Percentiles rank a stretch among this genome's conserved stretches.
phyloP scores from a whole-genome alignment of 2,113 vertebrate species.

The Oxyura jamaicensis region DNA sequence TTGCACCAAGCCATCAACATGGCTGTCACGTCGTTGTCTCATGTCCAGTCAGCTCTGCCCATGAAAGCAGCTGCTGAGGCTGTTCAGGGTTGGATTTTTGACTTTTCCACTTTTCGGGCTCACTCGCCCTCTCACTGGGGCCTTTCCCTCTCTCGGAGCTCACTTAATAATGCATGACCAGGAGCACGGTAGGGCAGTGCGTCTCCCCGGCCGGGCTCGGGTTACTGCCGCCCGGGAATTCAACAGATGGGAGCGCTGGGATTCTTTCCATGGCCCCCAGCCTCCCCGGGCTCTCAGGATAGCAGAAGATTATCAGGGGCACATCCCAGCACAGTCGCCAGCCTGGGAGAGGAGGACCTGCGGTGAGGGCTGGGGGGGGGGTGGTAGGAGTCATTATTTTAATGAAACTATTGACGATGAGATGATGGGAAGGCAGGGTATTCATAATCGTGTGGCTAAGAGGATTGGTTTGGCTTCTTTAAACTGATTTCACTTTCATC shows the following conservation, averaged over 20 bases:
- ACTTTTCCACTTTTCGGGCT: slow-evolving; percentile 26
- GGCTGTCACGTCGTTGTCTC: not conserved
- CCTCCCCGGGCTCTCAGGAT: slow-evolving; percentile 65
- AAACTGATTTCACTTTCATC: not conserved
- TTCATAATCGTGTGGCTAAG: not conserved
- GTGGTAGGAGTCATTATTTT: not conserved
- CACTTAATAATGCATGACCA: slow-evolving; percentile 67
- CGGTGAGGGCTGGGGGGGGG: not conserved
- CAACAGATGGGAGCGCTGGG: slow-evolving; percentile 72
- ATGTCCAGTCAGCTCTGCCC: not conserved
- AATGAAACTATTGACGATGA: not conserved
- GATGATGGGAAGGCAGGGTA: not conserved
- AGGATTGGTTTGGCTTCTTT: not conserved
- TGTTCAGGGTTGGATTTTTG: not conserved
- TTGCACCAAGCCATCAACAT: slow-evolving; percentile 36
- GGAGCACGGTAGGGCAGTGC: slow-evolving; percentile 31
- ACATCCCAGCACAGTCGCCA: slow-evolving; percentile 27
- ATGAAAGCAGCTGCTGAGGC: not conserved
- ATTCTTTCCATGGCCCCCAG: slow-evolving; percentile 74
- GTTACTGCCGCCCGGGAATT: slow-evolving; percentile 74
- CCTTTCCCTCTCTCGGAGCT: not conserved
- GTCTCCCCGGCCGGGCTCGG: not conserved
- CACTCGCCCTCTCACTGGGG: not conserved
- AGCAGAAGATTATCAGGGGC: slow-evolving; percentile 68
- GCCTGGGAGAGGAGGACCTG: slow-evolving; percentile 8